These are phyloP conservation scores for Parapristionchus giblindavisi DNA, from an alignment of 2,888 invertebrate genomes.

Conservation along the genomic window DNA sequence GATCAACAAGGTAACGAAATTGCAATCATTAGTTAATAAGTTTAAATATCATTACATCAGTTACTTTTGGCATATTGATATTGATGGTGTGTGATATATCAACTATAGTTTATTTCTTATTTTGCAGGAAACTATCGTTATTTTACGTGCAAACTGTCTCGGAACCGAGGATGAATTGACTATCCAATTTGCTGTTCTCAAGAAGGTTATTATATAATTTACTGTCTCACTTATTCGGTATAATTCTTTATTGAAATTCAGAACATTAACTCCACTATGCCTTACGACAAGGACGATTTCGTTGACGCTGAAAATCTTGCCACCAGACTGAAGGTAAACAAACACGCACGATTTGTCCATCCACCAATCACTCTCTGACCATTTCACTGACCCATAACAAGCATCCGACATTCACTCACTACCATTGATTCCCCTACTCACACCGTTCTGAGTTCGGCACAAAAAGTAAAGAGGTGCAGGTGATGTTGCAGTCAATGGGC, in stretches of 20 bases:
- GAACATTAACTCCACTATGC: slow-evolving; percentile 48
- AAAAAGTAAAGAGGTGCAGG: slow-evolving; percentile 36
- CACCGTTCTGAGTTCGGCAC: slow-evolving; percentile 15
- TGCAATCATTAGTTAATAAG: not conserved
- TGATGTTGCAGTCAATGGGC: slow-evolving; percentile 49
- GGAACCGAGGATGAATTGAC: slow-evolving; percentile 55
- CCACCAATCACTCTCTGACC: not conserved
- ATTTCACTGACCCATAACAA: not conserved
- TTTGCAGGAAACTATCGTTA: slow-evolving; percentile 59
- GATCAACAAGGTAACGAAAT: slow-evolving; percentile 29
- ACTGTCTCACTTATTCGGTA: not conserved
- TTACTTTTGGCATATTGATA: not conserved
- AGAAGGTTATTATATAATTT: slow-evolving; percentile 26
- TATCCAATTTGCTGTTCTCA: slow-evolving; percentile 59
- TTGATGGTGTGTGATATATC: not conserved
- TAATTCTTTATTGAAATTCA: slow-evolving; percentile 13
- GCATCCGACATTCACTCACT: not conserved
- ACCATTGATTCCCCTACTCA: not conserved
- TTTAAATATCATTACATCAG: not conserved
- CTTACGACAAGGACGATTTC: slow-evolving; percentile 51
- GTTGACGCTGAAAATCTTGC: slow-evolving; percentile 51
- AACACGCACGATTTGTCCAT: not conserved
- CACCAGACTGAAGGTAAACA: slow-evolving; percentile 50
- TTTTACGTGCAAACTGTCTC: slow-evolving; percentile 56
- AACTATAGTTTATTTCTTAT: no score